Evolutionary conservation across 1,140 invertebrate species (phyloP).

Genomic region (Pissodes strobi): DNA sequence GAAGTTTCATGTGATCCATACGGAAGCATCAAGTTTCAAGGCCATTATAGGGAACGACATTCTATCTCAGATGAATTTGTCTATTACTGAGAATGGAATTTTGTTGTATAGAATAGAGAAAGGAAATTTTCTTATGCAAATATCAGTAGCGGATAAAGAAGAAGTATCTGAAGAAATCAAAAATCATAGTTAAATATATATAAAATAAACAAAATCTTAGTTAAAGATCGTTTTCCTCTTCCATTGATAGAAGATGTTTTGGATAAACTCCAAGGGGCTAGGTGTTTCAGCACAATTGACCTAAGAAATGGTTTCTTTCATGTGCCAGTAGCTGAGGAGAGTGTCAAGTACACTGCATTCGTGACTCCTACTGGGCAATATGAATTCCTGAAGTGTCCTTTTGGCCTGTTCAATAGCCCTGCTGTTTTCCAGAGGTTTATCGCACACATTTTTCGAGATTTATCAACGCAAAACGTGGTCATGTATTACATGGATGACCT

Average conservation of each 20-base stretch:
- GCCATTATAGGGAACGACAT: conserved; percentile 8
- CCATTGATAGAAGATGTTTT: too few species aligned
- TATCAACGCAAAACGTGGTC: conserved; percentile 39
- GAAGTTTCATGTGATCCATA: conserved; percentile 1
- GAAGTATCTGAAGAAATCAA: too few species aligned
- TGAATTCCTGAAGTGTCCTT: conserved; percentile 44
- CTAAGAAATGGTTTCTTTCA: conserved; percentile 54
- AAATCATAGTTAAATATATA: too few species aligned
- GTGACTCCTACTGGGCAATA: conserved; percentile 42
- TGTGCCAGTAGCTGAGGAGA: conserved; percentile 40
- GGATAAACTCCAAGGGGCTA: too few species aligned
- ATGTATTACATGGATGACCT: conserved; percentile 41
- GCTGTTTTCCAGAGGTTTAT: conserved; percentile 35
- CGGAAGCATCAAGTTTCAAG: background rate
- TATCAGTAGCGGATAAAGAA: too few species aligned
- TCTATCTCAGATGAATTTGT: background rate
- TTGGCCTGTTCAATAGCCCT: conserved; percentile 41
- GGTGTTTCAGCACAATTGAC: too few species aligned
- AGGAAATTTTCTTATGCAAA: too few species aligned
- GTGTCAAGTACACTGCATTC: conserved; percentile 44
- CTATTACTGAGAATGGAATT: background rate
- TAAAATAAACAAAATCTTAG: too few species aligned
- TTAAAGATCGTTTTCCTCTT: too few species aligned
- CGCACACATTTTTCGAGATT: conserved; percentile 42
- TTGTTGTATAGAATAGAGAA: too few species aligned